Evolutionary conservation across 2,113 vertebrate species (phyloP).

Genomic region (Zosterops hypoxanthus): DNA sequence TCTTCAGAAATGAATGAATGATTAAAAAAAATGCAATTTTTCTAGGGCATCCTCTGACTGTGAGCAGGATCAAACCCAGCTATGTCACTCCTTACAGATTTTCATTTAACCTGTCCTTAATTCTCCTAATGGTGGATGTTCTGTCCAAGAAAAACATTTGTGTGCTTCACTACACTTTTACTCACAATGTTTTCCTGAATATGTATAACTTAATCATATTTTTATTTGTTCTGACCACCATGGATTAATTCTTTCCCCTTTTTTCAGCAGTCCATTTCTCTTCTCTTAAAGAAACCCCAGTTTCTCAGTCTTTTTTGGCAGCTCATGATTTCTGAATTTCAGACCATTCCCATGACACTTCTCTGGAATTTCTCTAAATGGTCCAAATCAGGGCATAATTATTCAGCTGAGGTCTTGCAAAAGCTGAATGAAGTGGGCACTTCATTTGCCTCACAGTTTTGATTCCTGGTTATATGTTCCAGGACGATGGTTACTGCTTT

Average conservation of each 20-base stretch:
- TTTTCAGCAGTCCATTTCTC: conserved; percentile 43
- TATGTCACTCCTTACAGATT: background rate
- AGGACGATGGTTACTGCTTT: background rate
- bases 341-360: conserved; percentile 6
- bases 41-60: background rate
- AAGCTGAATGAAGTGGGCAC: conserved; percentile 32
- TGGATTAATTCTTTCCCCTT: conserved; percentile 16
- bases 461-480: background rate
- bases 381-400: background rate
- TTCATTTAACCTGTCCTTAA: background rate
- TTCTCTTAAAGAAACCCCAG: background rate
- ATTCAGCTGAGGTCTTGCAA: conserved; percentile 23
- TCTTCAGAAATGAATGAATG: background rate
- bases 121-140: background rate
- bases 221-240: conserved; percentile 25
- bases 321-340: conserved; percentile 15
- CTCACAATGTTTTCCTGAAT: background rate
- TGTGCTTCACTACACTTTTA: background rate
- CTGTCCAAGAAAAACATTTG: conserved; percentile 30
- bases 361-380: conserved; percentile 36
- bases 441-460: background rate
- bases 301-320: conserved; percentile 28
- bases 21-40: background rate
- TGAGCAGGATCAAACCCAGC: background rate
- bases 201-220: conserved; percentile 5